These are phyloP conservation scores for Drosophila rubida DNA, from an alignment of 2,888 invertebrate species.

Conservation along the genomic window DNA sequence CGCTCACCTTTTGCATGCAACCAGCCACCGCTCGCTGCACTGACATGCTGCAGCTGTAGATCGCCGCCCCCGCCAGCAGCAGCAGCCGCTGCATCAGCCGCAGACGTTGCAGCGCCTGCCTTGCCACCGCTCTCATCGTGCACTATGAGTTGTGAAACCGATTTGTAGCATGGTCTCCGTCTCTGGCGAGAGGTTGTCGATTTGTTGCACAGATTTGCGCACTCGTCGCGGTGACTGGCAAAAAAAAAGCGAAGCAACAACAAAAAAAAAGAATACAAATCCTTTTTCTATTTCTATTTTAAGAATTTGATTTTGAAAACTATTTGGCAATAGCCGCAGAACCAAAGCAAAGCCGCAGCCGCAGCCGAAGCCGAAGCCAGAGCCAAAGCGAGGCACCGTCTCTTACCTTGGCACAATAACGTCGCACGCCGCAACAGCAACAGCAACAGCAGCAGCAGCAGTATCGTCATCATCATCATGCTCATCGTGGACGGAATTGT, in stretches of 20 bases:
- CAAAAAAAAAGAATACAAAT: conserved; percentile 28
- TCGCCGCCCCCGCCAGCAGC: conserved; percentile 30
- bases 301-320: conserved; percentile 62
- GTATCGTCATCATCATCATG: conserved; percentile 13
- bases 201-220: conserved; percentile 69
- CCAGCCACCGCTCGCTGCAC: conserved; percentile 26
- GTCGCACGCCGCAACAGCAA: conserved; percentile 44
- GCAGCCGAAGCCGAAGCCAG: neutral
- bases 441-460: conserved; percentile 21
- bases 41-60: conserved; percentile 50
- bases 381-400: conserved; percentile 46
- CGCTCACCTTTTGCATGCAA: conserved; percentile 52
- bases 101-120: conserved; percentile 1
- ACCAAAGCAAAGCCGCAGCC: neutral
- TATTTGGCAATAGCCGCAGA: conserved; percentile 60
- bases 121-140: conserved; percentile 43
- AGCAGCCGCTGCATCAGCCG: conserved; percentile 2
- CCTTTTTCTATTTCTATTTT: conserved; percentile 65
- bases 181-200: conserved; percentile 61
- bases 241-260: conserved; percentile 43
- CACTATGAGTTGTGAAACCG: conserved; percentile 64
- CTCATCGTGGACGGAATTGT: conserved; percentile 24
- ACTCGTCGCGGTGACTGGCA: conserved; percentile 72
- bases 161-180: conserved; percentile 30
- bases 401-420: conserved; percentile 79